phyloP scores from a whole-genome alignment of 2,797 vertebrate genomes.

The Etheostoma nigrum region DNA sequence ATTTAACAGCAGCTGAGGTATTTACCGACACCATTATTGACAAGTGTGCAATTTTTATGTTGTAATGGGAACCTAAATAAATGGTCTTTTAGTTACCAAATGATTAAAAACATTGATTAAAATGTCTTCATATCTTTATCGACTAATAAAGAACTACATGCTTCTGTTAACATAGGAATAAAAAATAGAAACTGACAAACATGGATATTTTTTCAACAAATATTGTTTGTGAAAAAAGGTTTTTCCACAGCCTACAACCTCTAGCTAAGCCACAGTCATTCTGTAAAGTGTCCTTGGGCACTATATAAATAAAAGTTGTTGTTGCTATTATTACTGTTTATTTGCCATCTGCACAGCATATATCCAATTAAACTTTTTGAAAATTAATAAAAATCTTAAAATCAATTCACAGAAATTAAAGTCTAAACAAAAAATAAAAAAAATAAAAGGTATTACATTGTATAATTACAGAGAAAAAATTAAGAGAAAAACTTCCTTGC shows the following conservation, averaged over 20 bases:
- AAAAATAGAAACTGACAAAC: neutral
- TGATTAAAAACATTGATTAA: neutral
- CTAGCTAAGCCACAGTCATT: too few relatives aligned
- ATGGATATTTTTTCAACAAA: neutral
- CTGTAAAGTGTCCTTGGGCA: too few relatives aligned
- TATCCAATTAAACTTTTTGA: neutral
- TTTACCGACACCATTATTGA: neutral
- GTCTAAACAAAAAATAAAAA: neutral
- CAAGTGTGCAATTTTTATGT: neutral
- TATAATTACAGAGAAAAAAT: neutral
- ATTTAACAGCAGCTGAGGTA: neutral
- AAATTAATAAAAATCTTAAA: neutral
- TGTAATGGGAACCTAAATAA: slow-evolving; percentile 1
- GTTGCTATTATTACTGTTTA: too few relatives aligned
- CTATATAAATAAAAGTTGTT: too few relatives aligned
- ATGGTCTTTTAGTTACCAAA: slow-evolving; percentile 3
- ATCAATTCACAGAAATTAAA: neutral
- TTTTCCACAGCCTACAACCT: neutral
- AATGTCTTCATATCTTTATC: neutral
- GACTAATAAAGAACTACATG: neutral
- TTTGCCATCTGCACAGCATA: neutral
- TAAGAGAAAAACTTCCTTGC: neutral
- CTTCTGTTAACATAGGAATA: too few relatives aligned
- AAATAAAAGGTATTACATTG: neutral
- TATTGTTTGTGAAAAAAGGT: neutral